Base-by-base conservation (phyloP, 2,888 invertebrate species). In the Micropterix aruncella region DNA sequence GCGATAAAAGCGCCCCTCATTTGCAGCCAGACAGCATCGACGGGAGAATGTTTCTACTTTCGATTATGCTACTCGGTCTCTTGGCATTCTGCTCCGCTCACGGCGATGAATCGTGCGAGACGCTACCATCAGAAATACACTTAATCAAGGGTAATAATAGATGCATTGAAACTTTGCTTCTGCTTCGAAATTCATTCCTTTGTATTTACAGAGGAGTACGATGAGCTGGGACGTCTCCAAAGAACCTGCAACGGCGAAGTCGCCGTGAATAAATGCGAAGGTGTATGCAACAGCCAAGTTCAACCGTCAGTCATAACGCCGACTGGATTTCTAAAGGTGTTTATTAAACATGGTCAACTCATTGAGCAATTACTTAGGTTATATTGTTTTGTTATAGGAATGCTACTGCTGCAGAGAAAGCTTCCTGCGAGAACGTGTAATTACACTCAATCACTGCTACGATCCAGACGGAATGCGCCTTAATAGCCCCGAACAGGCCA, bases 391-490 rank as follows among this genome's bases (percentile, higher is more conserved):
- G n/a, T n/a, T n/a, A n/a, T n/a, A 88, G 91, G 91, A 92, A 68
- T 93, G 93, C 60, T 90, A 83, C 57, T 93, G 93, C 64, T 93
- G 92, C 57, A 77, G 90, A 45, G 93, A 93, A 62, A 87, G 86
- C 54, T 87, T 80, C 58, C 73, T 93, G 41, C 76, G 88, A 47
- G 88, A 89, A 56, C 76, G 90, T 51, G 66, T 82, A 43, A 81
- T 92, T 19, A 80, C 81, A 0, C 66, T 93, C 45, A 79, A 79
- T 12, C 88, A 91, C 55, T 93, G 93, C 61, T 93, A 89, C 57
- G 85, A 91, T 62, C 82, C 88, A 14, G 91, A 92, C 61, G 92
- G 92, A 2, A 66, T 84, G 17, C 74, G 86, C 50, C 64, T 93
- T 43, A 79, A 75, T 43, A 74, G 77, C 7, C 79, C 79, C 53